Base-by-base conservation (phyloP, 2,797 vertebrate species). In the Enteromius treurensis region DNA sequence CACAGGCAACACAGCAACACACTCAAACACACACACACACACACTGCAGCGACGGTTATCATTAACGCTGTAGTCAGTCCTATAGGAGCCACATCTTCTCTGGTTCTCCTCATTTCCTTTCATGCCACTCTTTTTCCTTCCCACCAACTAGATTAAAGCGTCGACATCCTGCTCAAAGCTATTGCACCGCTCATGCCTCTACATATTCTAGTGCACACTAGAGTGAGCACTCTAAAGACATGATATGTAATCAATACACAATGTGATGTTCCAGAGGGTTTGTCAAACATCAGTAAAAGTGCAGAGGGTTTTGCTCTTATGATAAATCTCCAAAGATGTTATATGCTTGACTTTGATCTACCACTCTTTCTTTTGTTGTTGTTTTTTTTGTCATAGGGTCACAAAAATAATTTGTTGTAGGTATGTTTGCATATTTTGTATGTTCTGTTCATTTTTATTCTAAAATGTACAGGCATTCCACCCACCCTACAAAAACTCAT, bases 141-240 rank as follows among this genome's bases (percentile, higher is more conserved):
- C 64, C 65, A 60, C 65, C 53, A 70, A 19, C 75, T 69, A 78
- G 67, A 83, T 83, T 78, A 71, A 78, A 83, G 75, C 78, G 82
- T 71, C 53, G n/a, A 69, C 74, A 77, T 55, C 49, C 51, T 19
- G 75, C 65, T 69, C 40, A 45, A 34, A 58, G 62, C 8, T 45
- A 42, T 17, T 58, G 53, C 49, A 40, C 67, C 8, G 53, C 10
- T 68, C 32, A 80, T 53, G 47, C 80, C 88, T 89, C 85, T 80
- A 45, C 90, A 90, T 87, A 91, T 73, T 73, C 23, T 47, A 64
- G 62, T 65, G 62, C 34, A 58, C 65, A 73, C 67, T 73, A 11
- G 23, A 70, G 51, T 42, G 81, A 67, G 45, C 34, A 34, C 64
- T 69, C 23, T 55, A 34, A 51, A 69, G 74, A 51, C 17, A 19